These are phyloP conservation scores for Antigone vipio DNA, from an alignment of 2,113 vertebrate species.

Conservation along the genomic window DNA sequence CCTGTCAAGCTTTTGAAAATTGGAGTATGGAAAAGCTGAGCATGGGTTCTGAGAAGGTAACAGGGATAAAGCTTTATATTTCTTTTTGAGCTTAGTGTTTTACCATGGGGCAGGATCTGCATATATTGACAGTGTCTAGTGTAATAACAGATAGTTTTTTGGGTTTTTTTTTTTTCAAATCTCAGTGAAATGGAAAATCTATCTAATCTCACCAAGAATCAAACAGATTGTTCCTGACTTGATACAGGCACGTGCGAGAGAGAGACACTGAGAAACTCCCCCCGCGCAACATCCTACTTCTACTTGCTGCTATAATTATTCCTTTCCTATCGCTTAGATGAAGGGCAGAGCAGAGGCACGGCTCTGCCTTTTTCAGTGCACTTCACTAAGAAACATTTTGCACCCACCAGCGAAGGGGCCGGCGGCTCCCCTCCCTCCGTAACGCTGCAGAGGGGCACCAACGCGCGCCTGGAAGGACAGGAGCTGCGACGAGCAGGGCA, in stretches of 20 bases:
- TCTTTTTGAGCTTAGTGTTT: not conserved
- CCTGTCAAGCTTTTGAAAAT: not conserved
- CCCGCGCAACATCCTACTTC: not conserved
- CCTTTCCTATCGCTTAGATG: not conserved
- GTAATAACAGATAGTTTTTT: not conserved
- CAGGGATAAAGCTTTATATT: not conserved
- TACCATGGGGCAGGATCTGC: not conserved
- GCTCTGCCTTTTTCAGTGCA: not conserved
- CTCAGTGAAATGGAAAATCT: not conserved
- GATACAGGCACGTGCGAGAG: not conserved
- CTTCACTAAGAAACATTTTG: not conserved
- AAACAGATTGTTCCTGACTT: not conserved
- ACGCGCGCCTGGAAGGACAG: accelerated
- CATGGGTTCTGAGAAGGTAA: not conserved
- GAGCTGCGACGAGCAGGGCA: accelerated
- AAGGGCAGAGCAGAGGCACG: not conserved
- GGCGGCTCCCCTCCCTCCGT: not conserved
- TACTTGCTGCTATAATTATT: not conserved
- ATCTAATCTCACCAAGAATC: not conserved
- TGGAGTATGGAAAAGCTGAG: not conserved
- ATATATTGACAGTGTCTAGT: not conserved
- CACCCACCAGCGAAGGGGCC: not conserved
- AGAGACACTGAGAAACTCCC: not conserved
- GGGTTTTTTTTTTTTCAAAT: not conserved
- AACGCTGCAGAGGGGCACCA: not conserved